phyloP scores from a whole-genome alignment of 2,113 vertebrate genomes.

The Xiphias gladius region DNA sequence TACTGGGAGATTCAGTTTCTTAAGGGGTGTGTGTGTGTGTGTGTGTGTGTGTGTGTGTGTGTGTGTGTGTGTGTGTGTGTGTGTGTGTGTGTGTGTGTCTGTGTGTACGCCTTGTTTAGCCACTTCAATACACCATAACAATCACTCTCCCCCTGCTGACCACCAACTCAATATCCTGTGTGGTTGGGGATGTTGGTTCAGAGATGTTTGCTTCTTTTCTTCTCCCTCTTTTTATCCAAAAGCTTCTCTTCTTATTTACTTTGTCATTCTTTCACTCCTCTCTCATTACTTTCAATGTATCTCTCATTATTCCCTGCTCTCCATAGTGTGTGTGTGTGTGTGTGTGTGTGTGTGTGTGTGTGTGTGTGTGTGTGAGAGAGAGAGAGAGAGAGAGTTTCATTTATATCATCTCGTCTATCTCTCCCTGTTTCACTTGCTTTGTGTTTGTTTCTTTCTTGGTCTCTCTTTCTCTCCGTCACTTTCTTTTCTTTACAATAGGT shows the following conservation, averaged over 20 bases:
- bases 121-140: conserved; percentile 56
- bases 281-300: conserved; percentile 2
- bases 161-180: conserved; percentile 80
- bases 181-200: conserved; percentile 53
- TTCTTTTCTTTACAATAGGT: conserved; percentile 16
- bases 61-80: no score
- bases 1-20: conserved; percentile 82
- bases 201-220: conserved; percentile 49
- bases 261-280: conserved; percentile 14
- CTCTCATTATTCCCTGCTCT: background rate
- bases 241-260: conserved; percentile 27
- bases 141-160: conserved; percentile 58
- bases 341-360: no score
- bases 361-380: no score
- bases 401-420: background rate
- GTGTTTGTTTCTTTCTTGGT: background rate
- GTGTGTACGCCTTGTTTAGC: conserved; percentile 16
- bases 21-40: conserved; percentile 57
- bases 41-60: conserved; percentile 35
- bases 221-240: conserved; percentile 12
- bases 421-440: background rate
- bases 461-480: background rate
- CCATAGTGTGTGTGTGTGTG: background rate
- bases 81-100: no score
- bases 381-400: conserved; percentile 15